Evolutionary conservation across 2,797 vertebrate genomes (phyloP), one percentile per base, ranked within the genome.

Genomic region (Carcharodon carcharias): DNA sequence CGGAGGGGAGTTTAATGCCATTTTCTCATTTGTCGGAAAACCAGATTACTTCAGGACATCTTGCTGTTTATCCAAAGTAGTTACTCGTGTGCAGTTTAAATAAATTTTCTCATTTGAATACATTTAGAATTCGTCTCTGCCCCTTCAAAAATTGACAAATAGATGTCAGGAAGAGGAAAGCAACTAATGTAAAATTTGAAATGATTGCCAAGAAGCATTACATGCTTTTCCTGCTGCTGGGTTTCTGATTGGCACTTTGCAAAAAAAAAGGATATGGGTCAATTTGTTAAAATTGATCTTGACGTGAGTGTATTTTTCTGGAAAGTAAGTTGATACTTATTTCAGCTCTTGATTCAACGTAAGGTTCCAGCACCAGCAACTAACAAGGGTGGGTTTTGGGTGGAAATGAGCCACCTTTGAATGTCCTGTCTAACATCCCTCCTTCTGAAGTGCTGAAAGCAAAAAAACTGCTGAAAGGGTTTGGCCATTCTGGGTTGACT

Each of bases 21-120:
- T 12, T 45, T 45, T 35, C 40, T 28, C 91, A 26, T 45, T 65
- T 40, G 18, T 26, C 26, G 63, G 63, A 67, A 21, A 63, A 63
- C 35, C 40, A 26, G 91, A 93, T 45, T 26, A 67, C 91, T 26
- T 67, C n/a, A 67, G n/a, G 91, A 93, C 61, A 67, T 45, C 91
- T 67, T 45, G 91, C 91, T 93, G 91, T 67, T 93, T 93, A 93
- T 93, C 63, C 63, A 26, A 93, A 67, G 61, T 67, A 67, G 67
- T 93, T 45, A 93, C 91, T 93, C 45, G n/a, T 67, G 40, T 67
- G 91, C 18, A 67, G 63, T 93, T 93, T 93, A 93, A 93, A 93
- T 65, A 93, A 63, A 93, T 4, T 45, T 93, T 93, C 67, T 40
- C 61, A 45, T 45, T 67, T 93, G 40, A 93, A 67, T 93, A 67